Percentiles rank a stretch among this genome's conserved stretches.
Conservation (phyloP, 2,113 vertebrate genomes). For the Suricata suricatta region DNA sequence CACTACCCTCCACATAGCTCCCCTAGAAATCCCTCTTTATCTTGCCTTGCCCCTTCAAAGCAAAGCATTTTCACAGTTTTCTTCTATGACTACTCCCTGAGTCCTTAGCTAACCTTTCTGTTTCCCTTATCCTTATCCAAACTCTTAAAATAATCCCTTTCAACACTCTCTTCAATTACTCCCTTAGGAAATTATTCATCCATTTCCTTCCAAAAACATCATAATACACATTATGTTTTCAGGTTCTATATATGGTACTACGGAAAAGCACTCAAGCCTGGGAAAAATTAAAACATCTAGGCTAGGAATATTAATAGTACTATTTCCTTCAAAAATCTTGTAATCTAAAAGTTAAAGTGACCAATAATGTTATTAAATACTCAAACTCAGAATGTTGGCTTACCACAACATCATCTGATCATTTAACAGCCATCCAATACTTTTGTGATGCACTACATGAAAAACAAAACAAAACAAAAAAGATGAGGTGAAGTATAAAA, state of each 20-base stretch:
- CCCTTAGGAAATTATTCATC: neutral
- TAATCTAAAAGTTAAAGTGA: neutral
- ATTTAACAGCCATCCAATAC: neutral
- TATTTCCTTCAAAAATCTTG: neutral
- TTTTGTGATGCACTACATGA: neutral
- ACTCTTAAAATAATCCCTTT: neutral
- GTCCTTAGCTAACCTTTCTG: neutral
- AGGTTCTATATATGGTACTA: neutral
- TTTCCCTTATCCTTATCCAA: neutral
- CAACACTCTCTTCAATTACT: neutral
- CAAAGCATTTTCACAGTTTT: neutral
- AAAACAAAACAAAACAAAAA: neutral
- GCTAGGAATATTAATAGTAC: neutral
- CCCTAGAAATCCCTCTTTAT: accelerated
- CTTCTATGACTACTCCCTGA: neutral
- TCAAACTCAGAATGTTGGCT: neutral
- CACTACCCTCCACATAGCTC: no score
- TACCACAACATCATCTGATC: neutral
- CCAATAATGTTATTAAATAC: neutral
- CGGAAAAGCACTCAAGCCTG: neutral
- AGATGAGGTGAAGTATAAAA: neutral
- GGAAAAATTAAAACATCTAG: neutral
- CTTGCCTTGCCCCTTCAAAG: no score
- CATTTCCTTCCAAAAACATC: neutral
- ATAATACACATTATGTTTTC: neutral